Base-by-base conservation (phyloP, 2,888 invertebrate genomes). In the Phortica okadai region DNA sequence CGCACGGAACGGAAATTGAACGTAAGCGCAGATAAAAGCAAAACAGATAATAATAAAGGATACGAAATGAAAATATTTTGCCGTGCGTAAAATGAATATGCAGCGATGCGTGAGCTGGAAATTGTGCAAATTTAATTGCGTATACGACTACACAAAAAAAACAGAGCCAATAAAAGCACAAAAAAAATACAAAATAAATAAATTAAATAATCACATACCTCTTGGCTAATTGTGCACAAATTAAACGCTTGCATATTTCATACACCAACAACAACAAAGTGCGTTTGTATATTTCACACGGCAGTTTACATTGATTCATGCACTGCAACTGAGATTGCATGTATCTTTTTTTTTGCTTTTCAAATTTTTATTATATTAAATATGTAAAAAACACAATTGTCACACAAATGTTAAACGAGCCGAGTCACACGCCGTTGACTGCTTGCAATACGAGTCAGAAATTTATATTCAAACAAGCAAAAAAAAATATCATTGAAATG, bases 1-100 rank as follows among this genome's bases (percentile, higher is more conserved):
- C 74, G 73, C 41, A 25, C 82, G 81, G 83, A 82, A 75, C 83
- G 86, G 84, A 86, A 85, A 85, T 86, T 85, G 85, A 84, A 85
- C 16, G 59, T 59, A 21, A n/a, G 59, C 59, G 14, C 80, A 81
- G 76, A 79, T 59, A 21, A n/a, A n/a, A 10, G 14, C 81, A 81
- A 77, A 79, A 72, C 79, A 79, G 87, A 86, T 85, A 86, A 72
- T 84, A 83, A 85, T 80, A 78, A 81, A 80, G 82, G 82, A 85
- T 83, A 77, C 81, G 79, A 16, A 45, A 45, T 50, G 16, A 45
- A 42, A 69, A 42, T 11, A 67, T 5, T 8, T 33, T 45, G 45
- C 45, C 50, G 50, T 11, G 70, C 70, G 50, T 16, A 50, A 44
- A 72, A 33, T 16, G 44, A 44, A 11, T 50, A 44, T 44, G 58